phyloP scores from a whole-genome alignment of 2,888 invertebrate genomes.

The Brachyptera putata region DNA sequence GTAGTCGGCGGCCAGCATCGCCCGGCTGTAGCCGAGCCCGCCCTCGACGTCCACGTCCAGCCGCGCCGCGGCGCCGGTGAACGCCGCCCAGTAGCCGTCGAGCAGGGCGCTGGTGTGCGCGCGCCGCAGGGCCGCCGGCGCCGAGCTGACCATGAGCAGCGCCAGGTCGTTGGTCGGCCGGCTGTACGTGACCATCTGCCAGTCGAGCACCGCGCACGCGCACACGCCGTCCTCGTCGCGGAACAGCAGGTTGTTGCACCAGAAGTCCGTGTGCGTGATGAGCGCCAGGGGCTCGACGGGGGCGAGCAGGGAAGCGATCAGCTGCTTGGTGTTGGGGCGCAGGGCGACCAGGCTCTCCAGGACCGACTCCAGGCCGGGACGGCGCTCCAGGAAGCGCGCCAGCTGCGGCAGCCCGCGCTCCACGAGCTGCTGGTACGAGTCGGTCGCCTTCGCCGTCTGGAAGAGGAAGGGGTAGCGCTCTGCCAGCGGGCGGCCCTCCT shows the following conservation, averaged over 20 bases:
- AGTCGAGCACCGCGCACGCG: conserved; percentile 69
- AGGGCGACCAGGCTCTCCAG: conserved; percentile 56
- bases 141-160: conserved; percentile 64
- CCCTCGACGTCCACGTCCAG: conserved; percentile 60
- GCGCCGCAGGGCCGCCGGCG: conserved; percentile 66
- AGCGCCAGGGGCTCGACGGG: conserved; percentile 70
- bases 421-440: conserved; percentile 73
- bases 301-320: conserved; percentile 64
- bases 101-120: conserved; percentile 55
- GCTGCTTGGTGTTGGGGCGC: conserved; percentile 63
- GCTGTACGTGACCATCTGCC: conserved; percentile 81
- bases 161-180: conserved; percentile 75
- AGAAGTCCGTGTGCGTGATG: conserved; percentile 78
- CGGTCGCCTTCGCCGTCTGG: conserved; percentile 72
- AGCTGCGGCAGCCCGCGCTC: conserved; percentile 73
- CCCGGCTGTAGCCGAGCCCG: conserved; percentile 51
- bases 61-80: conserved; percentile 56
- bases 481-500: conserved; percentile 45
- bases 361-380: conserved; percentile 59
- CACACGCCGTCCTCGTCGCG: conserved; percentile 45
- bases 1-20: conserved; percentile 54
- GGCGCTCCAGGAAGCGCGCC: conserved; percentile 61
- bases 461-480: conserved; percentile 65
- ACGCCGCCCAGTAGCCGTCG: conserved; percentile 64
- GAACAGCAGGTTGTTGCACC: conserved; percentile 76